Evolutionary conservation across 1,140 invertebrate species (phyloP), one percentile per base, ranked within the genome.

Genomic region (Tetramorium parvispinum): DNA sequence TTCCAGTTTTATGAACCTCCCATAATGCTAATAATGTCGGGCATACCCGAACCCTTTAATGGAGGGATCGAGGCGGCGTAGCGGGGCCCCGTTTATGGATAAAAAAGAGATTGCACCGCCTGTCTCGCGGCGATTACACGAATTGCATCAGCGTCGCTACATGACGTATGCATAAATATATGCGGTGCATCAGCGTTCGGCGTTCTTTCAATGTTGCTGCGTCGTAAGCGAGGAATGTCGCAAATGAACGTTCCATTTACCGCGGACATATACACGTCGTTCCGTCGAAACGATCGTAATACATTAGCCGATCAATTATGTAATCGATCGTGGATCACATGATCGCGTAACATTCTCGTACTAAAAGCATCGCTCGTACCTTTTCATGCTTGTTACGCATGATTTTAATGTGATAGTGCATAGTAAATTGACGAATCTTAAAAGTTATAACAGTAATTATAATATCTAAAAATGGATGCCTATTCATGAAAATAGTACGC

Each of bases 111-210:
- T 85, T 81, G n/a, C 51, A 49, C 24, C 51, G 82, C 43, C 49
- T 78, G 37, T 78, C 59, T 65, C 73, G 13, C 32, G 21, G 13
- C 49, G 7, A 85, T 76, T 71, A 75, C n/a, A n/a, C 51, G 8
- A 65, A 16, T 81, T 79, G 85, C 85, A 63, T 81, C 79, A 85
- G 61, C 61, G 49, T 57, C 40, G 37, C 16, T 37, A 32, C 13
- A n/a, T 68, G 76, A 82, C 49, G 32, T 68, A 81, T 68, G 51
- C 85, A 85, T 85, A 81, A 85, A 85, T 85, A 68, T 68, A 66
- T 24, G n/a, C 49, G 77, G 63, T 82, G 76, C 13, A 81, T 66
- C 83, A 53, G 24, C 53, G 61, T 78, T 51, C 61, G 79, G 40
- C 79, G 18, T 75, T 49, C 79, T 83, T 73, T 83, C 68, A 49